phyloP scores from a whole-genome alignment of 2,888 invertebrate genomes.

The Panorpa germanica region DNA sequence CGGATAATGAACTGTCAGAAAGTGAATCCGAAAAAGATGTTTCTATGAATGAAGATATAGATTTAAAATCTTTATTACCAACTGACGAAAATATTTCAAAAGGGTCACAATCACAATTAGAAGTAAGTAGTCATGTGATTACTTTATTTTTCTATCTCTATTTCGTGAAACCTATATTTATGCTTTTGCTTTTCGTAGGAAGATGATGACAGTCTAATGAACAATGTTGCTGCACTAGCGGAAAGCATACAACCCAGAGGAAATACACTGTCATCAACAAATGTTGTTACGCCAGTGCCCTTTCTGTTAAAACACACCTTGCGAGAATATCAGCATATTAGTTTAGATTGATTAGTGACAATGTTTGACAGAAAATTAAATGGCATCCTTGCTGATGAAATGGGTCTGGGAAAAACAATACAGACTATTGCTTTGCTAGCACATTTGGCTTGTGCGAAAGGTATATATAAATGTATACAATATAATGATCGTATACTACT shows the following conservation, averaged over 20 bases:
- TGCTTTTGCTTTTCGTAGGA: conserved; percentile 18
- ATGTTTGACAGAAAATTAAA: conserved; percentile 90
- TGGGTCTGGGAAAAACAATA: conserved; percentile 94
- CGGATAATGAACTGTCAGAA: conserved; percentile 24
- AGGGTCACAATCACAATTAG: conserved; percentile 11
- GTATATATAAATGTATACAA: too few species aligned
- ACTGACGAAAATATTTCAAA: conserved; percentile 19
- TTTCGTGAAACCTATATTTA: background rate
- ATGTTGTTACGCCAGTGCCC: conserved; percentile 85
- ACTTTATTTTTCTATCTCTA: conserved; percentile 3
- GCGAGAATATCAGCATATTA: conserved; percentile 94
- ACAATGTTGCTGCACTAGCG: conserved; percentile 84
- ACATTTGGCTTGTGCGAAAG: conserved; percentile 80
- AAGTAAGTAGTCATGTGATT: conserved; percentile 5
- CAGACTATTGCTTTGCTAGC: conserved; percentile 90
- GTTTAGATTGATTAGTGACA: conserved; percentile 91
- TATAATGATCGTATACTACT: too few species aligned
- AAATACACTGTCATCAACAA: conserved; percentile 86
- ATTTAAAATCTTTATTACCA: conserved; percentile 35
- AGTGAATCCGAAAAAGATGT: conserved; percentile 19
- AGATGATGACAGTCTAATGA: conserved; percentile 54
- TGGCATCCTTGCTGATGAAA: conserved; percentile 92
- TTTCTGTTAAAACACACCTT: conserved; percentile 76
- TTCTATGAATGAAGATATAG: conserved; percentile 24
- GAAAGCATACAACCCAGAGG: conserved; percentile 96